phyloP scores from a whole-genome alignment of 2,113 vertebrate species.

The Chiloscyllium plagiosum region DNA sequence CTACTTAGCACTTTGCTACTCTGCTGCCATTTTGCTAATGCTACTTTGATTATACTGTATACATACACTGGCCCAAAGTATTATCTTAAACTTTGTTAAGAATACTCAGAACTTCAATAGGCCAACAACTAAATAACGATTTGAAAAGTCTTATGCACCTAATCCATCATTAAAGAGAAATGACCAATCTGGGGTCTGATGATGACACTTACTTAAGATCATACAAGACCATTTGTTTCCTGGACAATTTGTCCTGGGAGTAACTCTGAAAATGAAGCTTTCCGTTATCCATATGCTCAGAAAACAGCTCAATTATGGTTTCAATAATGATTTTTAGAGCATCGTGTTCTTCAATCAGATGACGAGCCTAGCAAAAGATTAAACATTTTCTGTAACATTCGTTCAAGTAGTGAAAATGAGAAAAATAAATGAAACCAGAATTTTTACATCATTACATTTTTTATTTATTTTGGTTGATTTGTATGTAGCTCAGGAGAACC shows the following conservation, averaged over 20 bases:
- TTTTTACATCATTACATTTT: neutral
- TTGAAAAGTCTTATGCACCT: neutral
- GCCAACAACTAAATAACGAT: neutral
- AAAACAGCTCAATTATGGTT: conserved; percentile 79
- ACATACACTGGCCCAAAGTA: neutral
- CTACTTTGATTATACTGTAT: neutral
- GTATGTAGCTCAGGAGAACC: neutral
- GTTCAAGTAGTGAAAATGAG: neutral
- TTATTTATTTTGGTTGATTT: neutral
- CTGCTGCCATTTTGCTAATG: neutral
- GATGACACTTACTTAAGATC: conserved; percentile 77
- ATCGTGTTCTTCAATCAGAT: conserved; percentile 85
- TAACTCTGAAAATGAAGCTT: conserved; percentile 93
- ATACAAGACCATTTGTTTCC: conserved; percentile 84
- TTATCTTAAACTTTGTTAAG: neutral
- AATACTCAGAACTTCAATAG: neutral
- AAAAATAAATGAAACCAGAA: neutral
- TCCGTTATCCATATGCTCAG: conserved; percentile 81
- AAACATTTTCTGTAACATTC: neutral
- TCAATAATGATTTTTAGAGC: conserved; percentile 84
- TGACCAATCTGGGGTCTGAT: conserved; percentile 14
- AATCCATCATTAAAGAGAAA: neutral
- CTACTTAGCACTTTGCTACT: neutral
- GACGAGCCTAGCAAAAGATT: conserved; percentile 66
- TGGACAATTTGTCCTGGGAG: conserved; percentile 80